These are phyloP conservation scores for Anolis carolinensis DNA, from an alignment of 2,113 vertebrate genomes.

Conservation along the genomic window DNA sequence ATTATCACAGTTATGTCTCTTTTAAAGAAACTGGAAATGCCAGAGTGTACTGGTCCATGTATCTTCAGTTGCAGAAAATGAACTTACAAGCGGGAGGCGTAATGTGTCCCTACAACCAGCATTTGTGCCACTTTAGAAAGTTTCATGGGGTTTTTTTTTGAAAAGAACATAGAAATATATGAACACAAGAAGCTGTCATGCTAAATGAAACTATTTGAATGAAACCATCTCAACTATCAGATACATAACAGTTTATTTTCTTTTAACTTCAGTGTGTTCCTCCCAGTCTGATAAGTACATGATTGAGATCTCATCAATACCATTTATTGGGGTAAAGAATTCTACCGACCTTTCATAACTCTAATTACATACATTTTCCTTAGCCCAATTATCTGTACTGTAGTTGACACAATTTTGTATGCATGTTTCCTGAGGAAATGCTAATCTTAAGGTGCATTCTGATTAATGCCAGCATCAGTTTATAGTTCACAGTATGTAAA, in stretches of 20 bases:
- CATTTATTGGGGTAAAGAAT: background rate
- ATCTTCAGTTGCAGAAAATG: background rate
- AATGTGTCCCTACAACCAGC: too few relatives aligned
- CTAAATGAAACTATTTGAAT: too few relatives aligned
- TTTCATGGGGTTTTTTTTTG: too few relatives aligned
- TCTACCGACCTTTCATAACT: background rate
- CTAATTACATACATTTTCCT: background rate
- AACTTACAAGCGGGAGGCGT: background rate
- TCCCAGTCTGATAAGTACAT: background rate
- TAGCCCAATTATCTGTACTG: background rate
- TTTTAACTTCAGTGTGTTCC: background rate
- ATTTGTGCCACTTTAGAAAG: background rate
- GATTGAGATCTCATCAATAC: background rate
- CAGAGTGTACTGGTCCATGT: background rate
- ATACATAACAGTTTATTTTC: background rate
- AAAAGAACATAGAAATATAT: too few relatives aligned
- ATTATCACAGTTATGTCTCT: conserved; percentile 16
- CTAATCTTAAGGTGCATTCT: conserved; percentile 26
- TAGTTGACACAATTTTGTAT: background rate
- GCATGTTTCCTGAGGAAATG: conserved; percentile 22
- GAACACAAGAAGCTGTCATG: too few relatives aligned
- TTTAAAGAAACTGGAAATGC: background rate
- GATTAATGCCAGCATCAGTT: conserved; percentile 30
- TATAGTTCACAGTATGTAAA: conserved; percentile 40
- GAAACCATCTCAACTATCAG: too few relatives aligned